phyloP scores from a whole-genome alignment of 1,140 invertebrate species.

The Venustaconcha ellipsiformis region DNA sequence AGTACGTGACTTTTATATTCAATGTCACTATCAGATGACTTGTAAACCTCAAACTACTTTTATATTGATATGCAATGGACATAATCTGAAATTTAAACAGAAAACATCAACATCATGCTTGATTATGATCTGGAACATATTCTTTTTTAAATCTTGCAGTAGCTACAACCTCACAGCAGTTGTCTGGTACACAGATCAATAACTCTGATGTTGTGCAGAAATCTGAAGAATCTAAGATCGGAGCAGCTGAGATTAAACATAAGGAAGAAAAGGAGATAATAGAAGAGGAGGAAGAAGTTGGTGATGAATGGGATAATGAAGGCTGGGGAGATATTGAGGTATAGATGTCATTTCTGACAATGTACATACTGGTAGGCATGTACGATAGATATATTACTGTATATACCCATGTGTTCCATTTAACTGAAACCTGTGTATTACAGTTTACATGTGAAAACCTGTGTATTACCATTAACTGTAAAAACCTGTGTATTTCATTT shows the following conservation, averaged over 20 bases:
- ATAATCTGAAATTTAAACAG: background rate
- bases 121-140: slow-evolving; percentile 15
- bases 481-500: background rate
- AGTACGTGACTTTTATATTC: no score
- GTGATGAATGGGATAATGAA: slow-evolving; percentile 88
- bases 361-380: background rate
- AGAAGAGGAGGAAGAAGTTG: slow-evolving; percentile 72
- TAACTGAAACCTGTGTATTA: background rate
- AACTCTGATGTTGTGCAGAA: background rate
- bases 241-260: slow-evolving; percentile 3
- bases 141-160: slow-evolving; percentile 7
- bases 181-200: slow-evolving; percentile 1
- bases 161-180: slow-evolving; percentile 1
- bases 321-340: slow-evolving; percentile 90
- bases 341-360: slow-evolving; percentile 22
- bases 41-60: background rate
- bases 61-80: background rate
- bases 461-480: background rate
- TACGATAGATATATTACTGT: background rate
- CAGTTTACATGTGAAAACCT: background rate
- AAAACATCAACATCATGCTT: background rate
- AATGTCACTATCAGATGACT: no score
- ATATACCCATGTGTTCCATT: background rate
- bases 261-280: slow-evolving; percentile 69
- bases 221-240: background rate